These are phyloP conservation scores for Temnothorax rugatulus DNA, from an alignment of 2,888 invertebrate species.

Conservation along the genomic window DNA sequence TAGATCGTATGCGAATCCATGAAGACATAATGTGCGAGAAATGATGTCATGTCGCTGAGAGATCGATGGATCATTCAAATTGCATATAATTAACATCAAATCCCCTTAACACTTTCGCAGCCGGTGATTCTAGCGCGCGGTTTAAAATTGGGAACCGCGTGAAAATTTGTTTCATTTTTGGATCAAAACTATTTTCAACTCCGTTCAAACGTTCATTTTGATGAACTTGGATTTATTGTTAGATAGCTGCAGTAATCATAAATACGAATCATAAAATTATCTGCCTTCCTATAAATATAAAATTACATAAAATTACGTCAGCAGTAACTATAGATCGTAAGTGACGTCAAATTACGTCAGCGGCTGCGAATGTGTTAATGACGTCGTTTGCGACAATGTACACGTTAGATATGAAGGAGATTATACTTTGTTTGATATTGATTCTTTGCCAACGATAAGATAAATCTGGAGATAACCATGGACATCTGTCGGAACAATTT, in stretches of 20 bases:
- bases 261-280: too few species aligned
- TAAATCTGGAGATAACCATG: conserved; percentile 32
- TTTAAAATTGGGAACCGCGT: too few species aligned
- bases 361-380: background rate
- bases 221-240: too few species aligned
- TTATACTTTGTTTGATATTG: conserved; percentile 30
- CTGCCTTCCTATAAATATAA: too few species aligned
- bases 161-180: too few species aligned
- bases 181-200: too few species aligned
- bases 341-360: too few species aligned
- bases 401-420: conserved; percentile 14
- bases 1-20: background rate
- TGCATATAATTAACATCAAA: background rate
- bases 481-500: conserved; percentile 61
- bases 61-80: background rate
- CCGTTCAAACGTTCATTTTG: too few species aligned
- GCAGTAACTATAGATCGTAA: too few species aligned
- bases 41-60: background rate
- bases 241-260: too few species aligned
- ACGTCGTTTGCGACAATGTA: background rate
- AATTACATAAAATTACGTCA: too few species aligned
- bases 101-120: background rate
- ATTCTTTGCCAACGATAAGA: conserved; percentile 59
- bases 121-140: too few species aligned
- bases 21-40: background rate